These are phyloP conservation scores for Drosophila busckii DNA, from an alignment of 1,140 invertebrate genomes.

Conservation along the genomic window DNA sequence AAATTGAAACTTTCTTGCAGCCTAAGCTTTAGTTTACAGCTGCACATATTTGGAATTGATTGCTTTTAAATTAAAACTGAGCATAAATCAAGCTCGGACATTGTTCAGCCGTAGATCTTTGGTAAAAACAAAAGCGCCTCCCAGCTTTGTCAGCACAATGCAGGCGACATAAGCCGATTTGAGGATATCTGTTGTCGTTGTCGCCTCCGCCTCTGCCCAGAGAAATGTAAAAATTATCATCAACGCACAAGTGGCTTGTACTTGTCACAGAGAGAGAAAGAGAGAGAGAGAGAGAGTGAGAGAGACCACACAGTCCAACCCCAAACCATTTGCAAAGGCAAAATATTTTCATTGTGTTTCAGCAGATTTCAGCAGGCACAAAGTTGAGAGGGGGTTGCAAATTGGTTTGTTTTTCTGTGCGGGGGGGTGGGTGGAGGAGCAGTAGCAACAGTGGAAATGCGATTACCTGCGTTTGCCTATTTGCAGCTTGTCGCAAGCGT, in stretches of 20 bases:
- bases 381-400: conserved; percentile 55
- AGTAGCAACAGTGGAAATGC: conserved; percentile 52
- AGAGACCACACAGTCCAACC: background rate
- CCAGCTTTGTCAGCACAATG: conserved; percentile 71
- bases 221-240: conserved; percentile 72
- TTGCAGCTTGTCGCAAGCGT: conserved; percentile 56
- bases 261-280: conserved; percentile 48
- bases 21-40: conserved; percentile 37
- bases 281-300: background rate
- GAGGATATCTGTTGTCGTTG: conserved; percentile 48
- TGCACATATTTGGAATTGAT: conserved; percentile 56
- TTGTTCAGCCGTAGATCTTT: background rate
- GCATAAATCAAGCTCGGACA: conserved; percentile 73
- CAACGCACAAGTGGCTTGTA: conserved; percentile 75
- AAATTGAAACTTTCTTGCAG: conserved; percentile 21
- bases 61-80: conserved; percentile 66
- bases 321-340: conserved; percentile 32
- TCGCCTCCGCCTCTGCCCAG: conserved; percentile 8
- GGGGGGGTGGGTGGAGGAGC: background rate
- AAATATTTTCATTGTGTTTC: conserved; percentile 77
- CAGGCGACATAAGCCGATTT: conserved; percentile 75
- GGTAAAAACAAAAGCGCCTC: conserved; percentile 41
- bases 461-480: conserved; percentile 76
- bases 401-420: conserved; percentile 55
- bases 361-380: conserved; percentile 68